These are phyloP conservation scores for Phymatocera aterrima DNA, from an alignment of 2,888 invertebrate species.

Conservation along the genomic window DNA sequence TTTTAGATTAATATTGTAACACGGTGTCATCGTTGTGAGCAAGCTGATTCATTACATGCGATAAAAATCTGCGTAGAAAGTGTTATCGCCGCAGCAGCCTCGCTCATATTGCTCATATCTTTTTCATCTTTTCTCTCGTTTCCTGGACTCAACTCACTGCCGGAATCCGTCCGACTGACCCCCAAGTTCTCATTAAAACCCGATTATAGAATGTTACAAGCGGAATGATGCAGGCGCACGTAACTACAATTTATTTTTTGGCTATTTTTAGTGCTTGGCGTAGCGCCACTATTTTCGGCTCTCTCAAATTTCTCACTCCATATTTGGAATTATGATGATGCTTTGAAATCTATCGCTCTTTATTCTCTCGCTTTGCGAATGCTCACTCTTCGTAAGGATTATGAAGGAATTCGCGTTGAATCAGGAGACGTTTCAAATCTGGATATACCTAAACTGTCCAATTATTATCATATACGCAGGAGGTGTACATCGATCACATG, in stretches of 20 bases:
- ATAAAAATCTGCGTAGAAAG: too few relatives aligned
- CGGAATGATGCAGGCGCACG: constrained; percentile 55
- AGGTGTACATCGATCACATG: too few relatives aligned
- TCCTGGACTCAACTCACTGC: constrained; percentile 9
- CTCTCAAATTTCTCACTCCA: constrained; percentile 74
- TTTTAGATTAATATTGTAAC: too few relatives aligned
- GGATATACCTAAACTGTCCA: too few relatives aligned
- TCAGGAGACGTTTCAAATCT: too few relatives aligned
- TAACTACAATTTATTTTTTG: constrained; percentile 72
- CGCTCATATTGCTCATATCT: too few relatives aligned
- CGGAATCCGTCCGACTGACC: constrained; percentile 56
- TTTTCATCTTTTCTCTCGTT: not conserved
- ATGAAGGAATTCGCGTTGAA: not conserved
- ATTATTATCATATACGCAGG: too few relatives aligned
- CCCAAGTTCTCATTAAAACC: constrained; percentile 60
- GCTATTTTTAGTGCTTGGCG: constrained; percentile 72
- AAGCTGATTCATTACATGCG: too few relatives aligned
- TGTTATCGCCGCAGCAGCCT: too few relatives aligned
- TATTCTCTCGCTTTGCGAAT: not conserved
- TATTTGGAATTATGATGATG: constrained; percentile 71
- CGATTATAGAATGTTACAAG: constrained; percentile 66
- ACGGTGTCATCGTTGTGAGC: too few relatives aligned
- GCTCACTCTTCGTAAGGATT: not conserved
- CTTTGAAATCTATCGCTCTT: constrained; percentile 35
- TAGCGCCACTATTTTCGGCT: constrained; percentile 73